Evolutionary conservation across 2,113 vertebrate species (phyloP), one percentile per base, ranked within the genome.

Genomic region (Scytalopus superciliaris): DNA sequence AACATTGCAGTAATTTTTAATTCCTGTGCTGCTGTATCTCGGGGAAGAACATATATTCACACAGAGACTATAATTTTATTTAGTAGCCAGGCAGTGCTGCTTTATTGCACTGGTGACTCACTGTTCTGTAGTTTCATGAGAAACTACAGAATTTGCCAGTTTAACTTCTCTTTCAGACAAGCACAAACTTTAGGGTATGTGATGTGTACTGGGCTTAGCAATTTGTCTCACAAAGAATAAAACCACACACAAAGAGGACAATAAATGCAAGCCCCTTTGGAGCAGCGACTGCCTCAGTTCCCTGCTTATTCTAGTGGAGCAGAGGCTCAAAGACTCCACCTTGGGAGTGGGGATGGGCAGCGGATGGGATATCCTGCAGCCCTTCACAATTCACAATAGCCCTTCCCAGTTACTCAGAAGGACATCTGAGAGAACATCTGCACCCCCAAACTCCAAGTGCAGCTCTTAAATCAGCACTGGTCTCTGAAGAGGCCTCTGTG

Each of bases 21-120:
- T 78, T 57, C 25, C 9, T 30, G 5, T 44, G 53, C 94, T 66
- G 2, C 57, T 81, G 42, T 72, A 44, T 50, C 28, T 10, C 40
- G 3, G 45, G 7, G 13, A 80, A 62, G 40, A 47, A 87, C 31
- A 3, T 12, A n/a, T 9, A 53, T 53, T 79, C 63, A 55, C 75
- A 27, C 4, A 76, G 84, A 44, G 28, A 25, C 56, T 49, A 28
- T 85, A 5, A 70, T 64, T 91, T 66, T 4, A 19, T 33, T 57
- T 72, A 47, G 64, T 37, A 57, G 85, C 90, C 69, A 57, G 62
- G 82, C 92, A 67, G 63, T 55, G 21, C 1, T 69, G 79, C 79
- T 77, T 59, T n/a, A 31, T 42, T 63, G 69, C 63, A 27, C 89
- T 72, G 75, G 45, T 60, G 49, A 96, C 91, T 95, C 89, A 55